Evolutionary conservation across 2,888 invertebrate genomes (phyloP), one percentile per base, ranked within the genome.

Genomic region (Peribatodes rhomboidaria): DNA sequence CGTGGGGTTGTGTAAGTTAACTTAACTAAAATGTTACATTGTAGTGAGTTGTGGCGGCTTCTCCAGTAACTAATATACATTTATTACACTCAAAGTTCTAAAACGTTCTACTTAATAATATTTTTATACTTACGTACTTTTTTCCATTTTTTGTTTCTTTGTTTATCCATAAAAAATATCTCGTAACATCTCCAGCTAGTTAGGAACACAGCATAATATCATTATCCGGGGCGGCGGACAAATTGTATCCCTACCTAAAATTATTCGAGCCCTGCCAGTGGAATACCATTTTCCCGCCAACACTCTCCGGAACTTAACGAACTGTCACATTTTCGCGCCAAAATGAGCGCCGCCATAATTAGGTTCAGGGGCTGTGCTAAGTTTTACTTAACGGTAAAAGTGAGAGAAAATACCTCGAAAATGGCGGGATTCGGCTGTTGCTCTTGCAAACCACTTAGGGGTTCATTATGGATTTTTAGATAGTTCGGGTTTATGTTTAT

Each of bases 291-390:
- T 77, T 75, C 74, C 74, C 74, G 72, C 76, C 74, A 75, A 77
- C 74, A 79, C 78, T 77, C 73, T 79, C 76, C 74, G 75, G 77
- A 74, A 75, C 68, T 83, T 89, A 89, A 89, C 89, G 88, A 89
- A 89, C 89, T 88, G 89, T 85, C 87, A 86, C 83, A 86, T 85
- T 84, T 87, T 84, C 80, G 79, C 85, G 82, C 82, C 84, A 83
- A 88, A 88, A 88, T 86, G 86, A 84, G 81, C 78, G 78, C 71
- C 70, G 71, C 81, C 81, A 81, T 89, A 86, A 89, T 88, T 85
- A 85, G 79, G 81, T 86, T 85, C 74, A 71, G 76, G 67, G 73
- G 78, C 72, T 72, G 69, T 78, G 78, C 81, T 76, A 78, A 62
- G 77, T 71, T 74, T 65, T 70, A 59, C 65, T 68, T 59, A 74